Conservation (phyloP, 92 coral and sea anemone species). For the Phenganax subtilis region DNA sequence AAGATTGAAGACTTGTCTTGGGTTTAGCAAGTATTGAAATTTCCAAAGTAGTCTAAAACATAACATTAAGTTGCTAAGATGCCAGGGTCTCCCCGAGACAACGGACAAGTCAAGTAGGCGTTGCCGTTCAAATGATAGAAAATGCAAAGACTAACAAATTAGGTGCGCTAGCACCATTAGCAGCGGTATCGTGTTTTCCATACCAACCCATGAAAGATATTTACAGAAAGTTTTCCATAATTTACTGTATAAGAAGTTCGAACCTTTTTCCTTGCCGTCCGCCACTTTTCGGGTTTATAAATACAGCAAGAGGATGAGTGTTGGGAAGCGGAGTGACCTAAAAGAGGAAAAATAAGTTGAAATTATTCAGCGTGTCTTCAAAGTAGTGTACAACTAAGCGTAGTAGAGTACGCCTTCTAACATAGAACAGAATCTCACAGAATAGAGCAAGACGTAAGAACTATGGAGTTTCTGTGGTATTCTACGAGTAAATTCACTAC, state of each 20-base stretch:
- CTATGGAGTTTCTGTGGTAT: neutral
- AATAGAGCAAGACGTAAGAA: neutral
- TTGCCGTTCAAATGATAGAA: too few relatives aligned
- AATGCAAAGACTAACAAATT: too few relatives aligned
- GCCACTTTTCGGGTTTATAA: constrained; percentile 97
- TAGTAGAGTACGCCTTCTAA: neutral
- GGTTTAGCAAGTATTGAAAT: constrained; percentile 86
- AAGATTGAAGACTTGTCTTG: constrained; percentile 93
- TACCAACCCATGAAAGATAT: too few relatives aligned
- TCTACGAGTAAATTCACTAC: neutral
- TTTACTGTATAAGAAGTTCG: neutral
- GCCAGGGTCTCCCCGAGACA: too few relatives aligned
- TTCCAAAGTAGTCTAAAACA: constrained; percentile 70
- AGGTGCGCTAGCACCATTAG: too few relatives aligned
- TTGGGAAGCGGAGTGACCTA: constrained; percentile 82
- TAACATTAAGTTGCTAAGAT: too few relatives aligned
- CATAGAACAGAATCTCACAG: too few relatives aligned
- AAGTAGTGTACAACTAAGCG: neutral
- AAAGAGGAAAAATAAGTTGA: neutral
- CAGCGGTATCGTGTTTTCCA: too few relatives aligned
- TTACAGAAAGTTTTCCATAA: too few relatives aligned
- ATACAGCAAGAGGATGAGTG: constrained; percentile 88
- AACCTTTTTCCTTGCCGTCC: constrained; percentile 98
- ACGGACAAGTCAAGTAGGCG: too few relatives aligned
- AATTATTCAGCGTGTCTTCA: neutral